Percentiles rank a stretch among this genome's conserved stretches.
phyloP scores from a whole-genome alignment of 2,888 invertebrate genomes.

The Candidula unifasciata region DNA sequence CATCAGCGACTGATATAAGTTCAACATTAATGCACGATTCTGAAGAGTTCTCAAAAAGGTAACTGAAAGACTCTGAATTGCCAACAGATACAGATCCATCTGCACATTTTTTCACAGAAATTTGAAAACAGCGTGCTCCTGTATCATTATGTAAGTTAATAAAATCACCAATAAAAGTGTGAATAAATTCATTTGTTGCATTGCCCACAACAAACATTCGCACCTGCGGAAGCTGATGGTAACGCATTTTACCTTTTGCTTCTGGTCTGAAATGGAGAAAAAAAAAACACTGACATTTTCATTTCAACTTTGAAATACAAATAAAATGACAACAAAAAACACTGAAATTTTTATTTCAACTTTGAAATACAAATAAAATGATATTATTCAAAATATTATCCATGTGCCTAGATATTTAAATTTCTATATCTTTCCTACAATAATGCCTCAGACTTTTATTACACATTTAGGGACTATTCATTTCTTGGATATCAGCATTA shows the following conservation, averaged over 20 bases:
- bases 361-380: too few species aligned
- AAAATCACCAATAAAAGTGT: constrained; percentile 33
- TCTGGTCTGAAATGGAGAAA: neutral
- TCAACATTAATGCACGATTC: constrained; percentile 43
- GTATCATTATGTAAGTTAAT: constrained; percentile 25
- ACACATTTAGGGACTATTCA: too few species aligned
- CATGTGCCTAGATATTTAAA: too few species aligned
- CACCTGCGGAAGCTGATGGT: constrained; percentile 36
- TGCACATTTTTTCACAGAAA: constrained; percentile 22
- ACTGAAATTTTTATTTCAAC: too few species aligned
- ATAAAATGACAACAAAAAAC: too few species aligned
- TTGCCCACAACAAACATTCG: constrained; percentile 42
- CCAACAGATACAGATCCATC: constrained; percentile 22
- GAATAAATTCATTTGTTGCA: constrained; percentile 40
- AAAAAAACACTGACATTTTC: neutral
- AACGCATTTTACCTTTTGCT: neutral
- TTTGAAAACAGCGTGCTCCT: constrained; percentile 24
- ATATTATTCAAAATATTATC: too few species aligned
- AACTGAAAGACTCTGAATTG: constrained; percentile 44
- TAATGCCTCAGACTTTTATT: too few species aligned
- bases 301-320: too few species aligned
- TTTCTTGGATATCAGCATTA: too few species aligned
- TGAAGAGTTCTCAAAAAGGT: constrained; percentile 20
- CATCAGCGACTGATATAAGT: constrained; percentile 37
- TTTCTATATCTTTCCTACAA: too few species aligned